A percentile compares a stretch with the other conserved stretches of the same genome.
Conservation (phyloP, 2,888 invertebrate genomes). For the Tridacna gigas region DNA sequence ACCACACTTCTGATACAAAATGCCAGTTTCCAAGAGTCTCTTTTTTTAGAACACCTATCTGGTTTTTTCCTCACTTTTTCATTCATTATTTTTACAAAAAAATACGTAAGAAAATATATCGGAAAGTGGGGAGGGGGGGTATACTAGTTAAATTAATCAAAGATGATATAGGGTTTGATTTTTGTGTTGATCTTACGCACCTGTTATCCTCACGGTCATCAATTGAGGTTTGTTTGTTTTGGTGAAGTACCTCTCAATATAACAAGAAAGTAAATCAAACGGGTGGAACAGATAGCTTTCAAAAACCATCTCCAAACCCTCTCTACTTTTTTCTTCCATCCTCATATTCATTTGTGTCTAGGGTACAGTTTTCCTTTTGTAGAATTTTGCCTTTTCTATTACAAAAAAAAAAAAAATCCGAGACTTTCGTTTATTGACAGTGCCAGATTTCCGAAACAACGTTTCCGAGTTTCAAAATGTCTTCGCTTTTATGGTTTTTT, state of each 20-base stretch:
- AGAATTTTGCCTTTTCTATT: no score
- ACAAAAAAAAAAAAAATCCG: no score
- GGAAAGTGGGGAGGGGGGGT: not conserved
- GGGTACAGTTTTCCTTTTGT: not conserved
- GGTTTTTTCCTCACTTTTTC: no score
- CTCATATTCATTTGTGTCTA: not conserved
- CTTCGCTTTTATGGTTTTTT: no score
- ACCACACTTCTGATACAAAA: no score
- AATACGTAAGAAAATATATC: not conserved
- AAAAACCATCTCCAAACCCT: not conserved
- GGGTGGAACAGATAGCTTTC: slow-evolving; percentile 49
- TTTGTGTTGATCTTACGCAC: slow-evolving; percentile 59
- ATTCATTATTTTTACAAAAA: no score
- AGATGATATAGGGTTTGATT: slow-evolving; percentile 43
- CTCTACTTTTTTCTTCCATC: not conserved
- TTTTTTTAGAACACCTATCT: no score
- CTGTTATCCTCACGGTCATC: slow-evolving; percentile 41
- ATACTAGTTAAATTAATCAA: not conserved
- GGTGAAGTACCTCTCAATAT: slow-evolving; percentile 55
- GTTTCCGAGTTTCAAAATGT: no score
- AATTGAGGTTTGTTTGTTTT: slow-evolving; percentile 55
- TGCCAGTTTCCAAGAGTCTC: no score
- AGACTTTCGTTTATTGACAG: no score
- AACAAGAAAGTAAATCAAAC: slow-evolving; percentile 64
- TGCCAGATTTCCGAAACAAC: no score